Percentiles rank a stretch among this genome's conserved stretches.
Evolutionary conservation across 2,888 invertebrate species (phyloP).

Genomic region (Muscina levida): DNA sequence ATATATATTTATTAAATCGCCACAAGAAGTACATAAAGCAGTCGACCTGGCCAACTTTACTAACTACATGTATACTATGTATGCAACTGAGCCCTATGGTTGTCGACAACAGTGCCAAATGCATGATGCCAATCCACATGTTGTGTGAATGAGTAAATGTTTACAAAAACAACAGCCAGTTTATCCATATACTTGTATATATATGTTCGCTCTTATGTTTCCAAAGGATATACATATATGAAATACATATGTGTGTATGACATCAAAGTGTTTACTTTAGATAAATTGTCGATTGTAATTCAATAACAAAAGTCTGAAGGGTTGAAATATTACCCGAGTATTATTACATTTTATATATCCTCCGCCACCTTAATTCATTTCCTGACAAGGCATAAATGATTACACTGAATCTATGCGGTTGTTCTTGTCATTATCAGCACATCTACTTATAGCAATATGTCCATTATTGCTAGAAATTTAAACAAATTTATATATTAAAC

Average conservation of each 20-base stretch:
- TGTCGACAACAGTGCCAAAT: not conserved
- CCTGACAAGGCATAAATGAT: not conserved
- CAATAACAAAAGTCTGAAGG: slow-evolving; percentile 21
- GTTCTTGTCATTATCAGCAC: too few relatives aligned
- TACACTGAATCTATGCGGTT: too few relatives aligned
- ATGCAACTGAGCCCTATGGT: too few relatives aligned
- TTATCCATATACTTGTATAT: slow-evolving; percentile 2
- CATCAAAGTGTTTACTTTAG: slow-evolving; percentile 47
- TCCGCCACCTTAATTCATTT: slow-evolving; percentile 7
- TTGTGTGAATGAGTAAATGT: slow-evolving; percentile 31
- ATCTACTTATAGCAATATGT: too few relatives aligned
- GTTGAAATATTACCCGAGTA: not conserved
- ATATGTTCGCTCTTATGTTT: slow-evolving; percentile 1
- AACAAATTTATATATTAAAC: too few relatives aligned
- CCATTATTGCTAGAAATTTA: too few relatives aligned
- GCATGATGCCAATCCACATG: slow-evolving; percentile 29
- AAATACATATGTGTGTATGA: not conserved
- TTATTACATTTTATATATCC: slow-evolving; percentile 22
- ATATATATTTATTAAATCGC: too few relatives aligned
- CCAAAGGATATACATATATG: slow-evolving; percentile 28
- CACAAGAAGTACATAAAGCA: too few relatives aligned
- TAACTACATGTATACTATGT: too few relatives aligned
- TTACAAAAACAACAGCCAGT: slow-evolving; percentile 17
- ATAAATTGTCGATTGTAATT: slow-evolving; percentile 48
- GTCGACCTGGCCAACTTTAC: too few relatives aligned